These are phyloP conservation scores for Morone saxatilis DNA, from an alignment of 2,113 vertebrate species.

Conservation along the genomic window DNA sequence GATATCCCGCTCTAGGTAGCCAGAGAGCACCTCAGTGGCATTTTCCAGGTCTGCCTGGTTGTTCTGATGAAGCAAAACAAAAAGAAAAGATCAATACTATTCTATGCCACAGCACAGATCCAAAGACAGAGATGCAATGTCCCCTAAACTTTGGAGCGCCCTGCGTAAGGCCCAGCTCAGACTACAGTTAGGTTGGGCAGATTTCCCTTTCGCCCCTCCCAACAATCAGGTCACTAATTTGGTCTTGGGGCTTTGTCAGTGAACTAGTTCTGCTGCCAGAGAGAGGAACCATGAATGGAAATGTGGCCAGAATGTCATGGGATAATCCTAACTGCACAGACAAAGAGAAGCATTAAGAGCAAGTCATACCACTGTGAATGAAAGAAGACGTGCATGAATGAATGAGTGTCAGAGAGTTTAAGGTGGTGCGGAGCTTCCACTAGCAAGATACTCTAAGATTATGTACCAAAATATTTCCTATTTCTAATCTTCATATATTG, in stretches of 20 bases:
- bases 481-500: not conserved
- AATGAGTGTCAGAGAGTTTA: not conserved
- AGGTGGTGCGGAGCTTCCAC: not conserved
- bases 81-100: not conserved
- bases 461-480: not conserved
- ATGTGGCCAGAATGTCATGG: not conserved
- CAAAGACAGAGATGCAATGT: constrained; percentile 3
- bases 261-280: constrained; percentile 2
- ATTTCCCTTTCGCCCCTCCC: not conserved
- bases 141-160: not conserved
- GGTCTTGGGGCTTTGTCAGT: constrained; percentile 3
- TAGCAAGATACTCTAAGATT: not conserved
- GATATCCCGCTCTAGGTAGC: constrained; percentile 99
- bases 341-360: not conserved
- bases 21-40: constrained; percentile 98
- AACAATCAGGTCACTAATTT: not conserved
- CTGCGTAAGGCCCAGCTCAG: not conserved
- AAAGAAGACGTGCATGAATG: not conserved
- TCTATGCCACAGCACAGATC: not conserved
- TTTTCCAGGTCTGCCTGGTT: constrained; percentile 99
- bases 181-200: not conserved
- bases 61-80: constrained; percentile 83
- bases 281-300: not conserved
- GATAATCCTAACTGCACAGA: not conserved
- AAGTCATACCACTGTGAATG: not conserved